Percentiles rank a stretch among this genome's conserved stretches.
phyloP scores from a whole-genome alignment of 2,888 invertebrate genomes.

The Oxycera nigricornis region DNA sequence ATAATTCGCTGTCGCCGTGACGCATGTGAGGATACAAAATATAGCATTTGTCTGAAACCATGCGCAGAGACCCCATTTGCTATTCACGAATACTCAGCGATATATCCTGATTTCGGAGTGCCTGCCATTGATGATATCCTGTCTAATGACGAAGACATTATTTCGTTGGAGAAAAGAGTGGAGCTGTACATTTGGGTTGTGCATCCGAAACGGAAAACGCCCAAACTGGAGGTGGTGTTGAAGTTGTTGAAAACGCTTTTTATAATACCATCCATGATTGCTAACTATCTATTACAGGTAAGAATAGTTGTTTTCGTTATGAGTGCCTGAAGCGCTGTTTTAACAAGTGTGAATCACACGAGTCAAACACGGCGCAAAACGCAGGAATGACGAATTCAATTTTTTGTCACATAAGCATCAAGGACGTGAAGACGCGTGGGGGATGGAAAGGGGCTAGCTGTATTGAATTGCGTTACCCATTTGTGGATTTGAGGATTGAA shows the following conservation, averaged over 20 bases:
- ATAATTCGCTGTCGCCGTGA: slow-evolving; percentile 24
- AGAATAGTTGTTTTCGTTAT: background rate
- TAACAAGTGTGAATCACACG: too few species aligned
- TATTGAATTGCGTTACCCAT: too few species aligned
- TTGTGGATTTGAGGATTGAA: too few species aligned
- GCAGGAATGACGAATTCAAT: too few species aligned
- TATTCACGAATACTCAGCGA: slow-evolving; percentile 27
- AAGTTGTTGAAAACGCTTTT: slow-evolving; percentile 11
- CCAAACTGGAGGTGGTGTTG: slow-evolving; percentile 1
- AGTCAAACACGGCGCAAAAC: too few species aligned
- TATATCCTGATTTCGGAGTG: slow-evolving; percentile 36
- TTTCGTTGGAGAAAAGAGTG: background rate
- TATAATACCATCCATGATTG: slow-evolving; percentile 35
- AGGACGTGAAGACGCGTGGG: too few species aligned
- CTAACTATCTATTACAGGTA: slow-evolving; percentile 41
- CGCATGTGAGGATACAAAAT: background rate
- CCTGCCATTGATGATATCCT: slow-evolving; percentile 35
- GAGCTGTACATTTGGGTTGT: slow-evolving; percentile 37
- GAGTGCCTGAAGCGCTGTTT: too few species aligned
- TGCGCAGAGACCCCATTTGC: slow-evolving; percentile 40
- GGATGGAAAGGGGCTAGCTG: too few species aligned
- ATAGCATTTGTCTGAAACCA: slow-evolving; percentile 40
- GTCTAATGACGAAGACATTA: background rate
- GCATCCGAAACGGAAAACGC: slow-evolving; percentile 8
- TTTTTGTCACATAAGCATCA: too few species aligned